phyloP scores from a whole-genome alignment of 2,113 vertebrate species.

The Lepisosteus osseus region DNA sequence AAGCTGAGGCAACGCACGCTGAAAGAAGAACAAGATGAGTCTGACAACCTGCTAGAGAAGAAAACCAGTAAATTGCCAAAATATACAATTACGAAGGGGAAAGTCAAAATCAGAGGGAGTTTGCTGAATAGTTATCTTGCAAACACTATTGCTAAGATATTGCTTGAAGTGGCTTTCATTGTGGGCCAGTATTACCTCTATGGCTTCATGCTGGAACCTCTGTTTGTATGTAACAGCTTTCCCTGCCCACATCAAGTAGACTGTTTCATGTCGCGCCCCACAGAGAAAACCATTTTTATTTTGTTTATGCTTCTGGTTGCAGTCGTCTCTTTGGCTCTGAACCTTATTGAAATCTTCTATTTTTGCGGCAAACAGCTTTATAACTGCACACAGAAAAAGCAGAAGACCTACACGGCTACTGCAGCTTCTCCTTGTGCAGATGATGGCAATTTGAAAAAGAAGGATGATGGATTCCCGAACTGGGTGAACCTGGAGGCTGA shows the following conservation, averaged over 20 bases:
- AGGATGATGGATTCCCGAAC: no score
- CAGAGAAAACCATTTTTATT: constrained; percentile 80
- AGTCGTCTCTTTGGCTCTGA: constrained; percentile 67
- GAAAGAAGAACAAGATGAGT: not conserved
- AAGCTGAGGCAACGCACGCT: constrained; percentile 67
- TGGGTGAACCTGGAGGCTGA: no score
- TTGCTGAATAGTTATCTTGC: constrained; percentile 68
- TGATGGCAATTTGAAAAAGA: no score
- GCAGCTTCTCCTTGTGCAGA: no score
- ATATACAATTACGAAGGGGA: constrained; percentile 72
- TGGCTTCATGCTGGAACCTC: constrained; percentile 70
- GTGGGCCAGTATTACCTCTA: constrained; percentile 76
- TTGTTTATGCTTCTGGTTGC: constrained; percentile 75
- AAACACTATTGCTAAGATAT: constrained; percentile 65
- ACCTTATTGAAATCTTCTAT: constrained; percentile 65
- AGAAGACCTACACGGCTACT: no score
- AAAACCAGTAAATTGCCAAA: constrained; percentile 39
- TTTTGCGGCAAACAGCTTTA: no score
- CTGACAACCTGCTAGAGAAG: no score
- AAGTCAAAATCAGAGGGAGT: constrained; percentile 66
- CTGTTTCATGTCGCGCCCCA: constrained; percentile 78
- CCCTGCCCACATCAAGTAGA: constrained; percentile 75
- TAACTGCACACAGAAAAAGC: no score
- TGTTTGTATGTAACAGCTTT: constrained; percentile 64
- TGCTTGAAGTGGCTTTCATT: constrained; percentile 70